Evolutionary conservation across 2,888 invertebrate species (phyloP).

Genomic region (Phytoseiulus persimilis): DNA sequence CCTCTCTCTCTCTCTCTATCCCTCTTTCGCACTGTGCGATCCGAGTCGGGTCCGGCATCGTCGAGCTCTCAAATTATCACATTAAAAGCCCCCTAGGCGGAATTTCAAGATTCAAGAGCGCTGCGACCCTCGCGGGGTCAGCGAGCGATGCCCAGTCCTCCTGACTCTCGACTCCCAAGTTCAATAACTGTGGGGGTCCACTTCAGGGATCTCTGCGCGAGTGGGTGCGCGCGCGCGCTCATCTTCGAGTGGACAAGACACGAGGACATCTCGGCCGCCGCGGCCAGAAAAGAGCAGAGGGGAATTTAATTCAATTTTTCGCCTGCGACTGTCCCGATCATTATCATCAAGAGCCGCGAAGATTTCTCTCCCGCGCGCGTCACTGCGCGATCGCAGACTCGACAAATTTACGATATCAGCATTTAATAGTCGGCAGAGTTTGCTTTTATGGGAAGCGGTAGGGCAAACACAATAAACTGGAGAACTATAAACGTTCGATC

Average conservation of each 20-base stretch:
- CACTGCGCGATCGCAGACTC: background rate
- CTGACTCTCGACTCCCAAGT: background rate
- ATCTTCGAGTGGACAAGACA: background rate
- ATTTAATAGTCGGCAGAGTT: background rate
- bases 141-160: background rate
- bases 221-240: too few relatives aligned
- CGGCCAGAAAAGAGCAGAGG: background rate
- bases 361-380: background rate
- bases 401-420: conserved; percentile 5
- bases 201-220: background rate
- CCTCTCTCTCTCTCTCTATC: too few relatives aligned
- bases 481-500: conserved; percentile 5
- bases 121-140: background rate
- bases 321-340: background rate
- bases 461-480: conserved; percentile 5
- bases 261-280: background rate
- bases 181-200: background rate
- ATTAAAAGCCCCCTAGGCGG: background rate
- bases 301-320: background rate
- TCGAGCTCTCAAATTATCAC: background rate
- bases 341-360: background rate
- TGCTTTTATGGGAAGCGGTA: background rate
- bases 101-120: background rate
- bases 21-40: too few relatives aligned
- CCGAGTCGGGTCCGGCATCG: background rate